Evolutionary conservation across 1,140 invertebrate species (phyloP), one percentile per base, ranked within the genome.

Genomic region (Hylaeus volcanicus): DNA sequence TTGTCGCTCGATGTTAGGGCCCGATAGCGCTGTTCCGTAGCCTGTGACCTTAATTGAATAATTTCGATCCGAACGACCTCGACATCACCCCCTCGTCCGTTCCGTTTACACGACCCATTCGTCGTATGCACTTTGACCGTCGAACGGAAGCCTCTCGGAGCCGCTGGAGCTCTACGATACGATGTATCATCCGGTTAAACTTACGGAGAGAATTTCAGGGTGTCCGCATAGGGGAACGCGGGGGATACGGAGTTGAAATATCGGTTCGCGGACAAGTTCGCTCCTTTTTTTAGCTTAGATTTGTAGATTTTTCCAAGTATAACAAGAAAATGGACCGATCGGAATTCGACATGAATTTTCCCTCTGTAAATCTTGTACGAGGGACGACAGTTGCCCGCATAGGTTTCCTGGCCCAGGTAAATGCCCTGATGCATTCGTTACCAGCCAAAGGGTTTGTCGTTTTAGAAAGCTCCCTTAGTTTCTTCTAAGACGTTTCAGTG

Each of bases 21-120:
- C 37, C 48, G 39, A 60, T 45, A 56, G 14, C 39, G 61, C 61
- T 0, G 74, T 78, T 73, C 84, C 86, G 85, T 76, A 88, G 86
- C 86, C 89, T 90, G 87, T 90, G 88, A 81, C 90, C 90, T 92
- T 91, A 92, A 92, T 92, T 89, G 89, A 91, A 86, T 85, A 86
- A 91, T 91, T 91, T 91, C 88, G 85, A 90, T 88, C 71, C 86
- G 87, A 86, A 74, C 86, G 86, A 90, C 88, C 90, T 91, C 89
- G 90, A 74, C 61, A 83, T 58, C 51, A 51, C 74, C 69, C 70
- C 53, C 84, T 88, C 65, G 65, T 80, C 74, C 83, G 82, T 70
- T 75, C 83, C 80, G 81, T 84, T 78, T 79, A 72, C 72, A 74
- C 77, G 75, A 56, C 69, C 51, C 48, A 66, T 58, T 66, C 69